These are phyloP conservation scores for Columba janthina DNA, from an alignment of 2,113 vertebrate genomes.

Conservation along the genomic window DNA sequence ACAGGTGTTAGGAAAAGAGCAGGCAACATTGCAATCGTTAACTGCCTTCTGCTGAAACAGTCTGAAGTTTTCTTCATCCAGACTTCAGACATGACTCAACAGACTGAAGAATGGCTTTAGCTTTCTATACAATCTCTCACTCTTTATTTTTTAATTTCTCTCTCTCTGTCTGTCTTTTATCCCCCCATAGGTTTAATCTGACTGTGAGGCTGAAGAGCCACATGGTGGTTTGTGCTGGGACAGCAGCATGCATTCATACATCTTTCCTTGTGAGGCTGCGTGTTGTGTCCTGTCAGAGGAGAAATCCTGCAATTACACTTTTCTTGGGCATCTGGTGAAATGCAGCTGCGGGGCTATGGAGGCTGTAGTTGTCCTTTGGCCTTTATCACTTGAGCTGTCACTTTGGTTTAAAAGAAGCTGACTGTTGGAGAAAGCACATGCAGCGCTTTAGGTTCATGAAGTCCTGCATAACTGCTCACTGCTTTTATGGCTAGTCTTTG, in stretches of 20 bases:
- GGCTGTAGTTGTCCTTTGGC: background rate
- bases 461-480: background rate
- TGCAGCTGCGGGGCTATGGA: background rate
- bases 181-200: constrained; percentile 65
- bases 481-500: background rate
- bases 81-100: background rate
- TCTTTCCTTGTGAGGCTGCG: constrained; percentile 66
- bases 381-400: background rate
- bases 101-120: background rate
- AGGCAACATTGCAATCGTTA: background rate
- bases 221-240: constrained; percentile 71
- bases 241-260: constrained; percentile 64
- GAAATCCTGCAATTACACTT: background rate
- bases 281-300: background rate
- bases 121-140: background rate
- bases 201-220: constrained; percentile 73
- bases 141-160: background rate
- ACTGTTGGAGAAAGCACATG: background rate
- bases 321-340: background rate
- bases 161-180: background rate
- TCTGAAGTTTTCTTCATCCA: background rate
- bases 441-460: background rate
- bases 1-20: background rate
- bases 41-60: background rate
- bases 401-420: background rate